phyloP scores from a whole-genome alignment of 2,888 invertebrate species.

The Chrysolina haemoptera region DNA sequence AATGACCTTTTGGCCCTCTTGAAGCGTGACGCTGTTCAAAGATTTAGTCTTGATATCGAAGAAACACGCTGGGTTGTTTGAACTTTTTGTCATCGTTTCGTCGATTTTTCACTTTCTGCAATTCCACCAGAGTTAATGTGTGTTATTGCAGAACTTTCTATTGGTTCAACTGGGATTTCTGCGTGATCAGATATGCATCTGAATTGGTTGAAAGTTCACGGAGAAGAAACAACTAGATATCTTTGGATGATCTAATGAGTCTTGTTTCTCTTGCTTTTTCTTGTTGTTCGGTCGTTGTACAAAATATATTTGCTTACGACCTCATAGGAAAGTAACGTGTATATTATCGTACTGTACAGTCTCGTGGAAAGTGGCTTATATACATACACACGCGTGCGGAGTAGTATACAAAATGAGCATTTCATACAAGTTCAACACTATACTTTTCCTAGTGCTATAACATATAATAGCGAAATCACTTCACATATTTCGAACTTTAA shows the following conservation, averaged over 20 bases:
- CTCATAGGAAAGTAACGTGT: too few species aligned
- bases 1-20: neutral
- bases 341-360: too few species aligned
- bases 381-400: too few species aligned
- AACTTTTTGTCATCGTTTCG: slow-evolving; percentile 4
- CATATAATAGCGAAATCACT: too few species aligned
- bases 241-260: neutral
- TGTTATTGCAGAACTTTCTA: slow-evolving; percentile 13
- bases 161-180: neutral
- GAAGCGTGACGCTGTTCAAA: neutral
- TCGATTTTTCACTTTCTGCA: slow-evolving; percentile 10
- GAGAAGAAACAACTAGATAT: neutral
- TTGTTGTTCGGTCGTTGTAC: too few species aligned
- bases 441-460: too few species aligned
- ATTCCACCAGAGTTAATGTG: slow-evolving; percentile 4
- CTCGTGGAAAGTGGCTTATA: too few species aligned
- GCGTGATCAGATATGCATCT: neutral
- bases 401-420: too few species aligned
- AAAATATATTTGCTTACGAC: too few species aligned
- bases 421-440: too few species aligned
- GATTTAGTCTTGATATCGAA: slow-evolving; percentile 5
- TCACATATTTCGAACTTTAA: too few species aligned
- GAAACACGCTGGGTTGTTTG: slow-evolving; percentile 13
- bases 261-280: too few species aligned
- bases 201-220: slow-evolving; percentile 9